Conservation (phyloP, 2,113 vertebrate genomes). For the Tauraco erythrolophus region DNA sequence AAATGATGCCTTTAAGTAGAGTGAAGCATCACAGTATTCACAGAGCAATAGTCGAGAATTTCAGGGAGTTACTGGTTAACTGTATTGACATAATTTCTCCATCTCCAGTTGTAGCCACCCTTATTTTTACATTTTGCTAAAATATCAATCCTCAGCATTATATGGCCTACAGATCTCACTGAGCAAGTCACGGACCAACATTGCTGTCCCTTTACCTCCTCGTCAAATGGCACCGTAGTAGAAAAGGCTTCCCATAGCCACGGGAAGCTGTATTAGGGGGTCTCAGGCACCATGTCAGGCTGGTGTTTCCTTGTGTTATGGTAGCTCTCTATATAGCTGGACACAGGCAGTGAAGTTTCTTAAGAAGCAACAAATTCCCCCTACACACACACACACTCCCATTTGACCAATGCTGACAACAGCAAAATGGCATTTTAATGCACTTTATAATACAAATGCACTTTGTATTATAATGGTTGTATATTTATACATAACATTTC, state of each 20-base stretch:
- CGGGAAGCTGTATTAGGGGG: not conserved
- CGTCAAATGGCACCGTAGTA: too few species aligned
- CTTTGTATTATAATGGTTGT: not conserved
- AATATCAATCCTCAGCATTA: not conserved
- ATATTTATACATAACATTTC: not conserved
- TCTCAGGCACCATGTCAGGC: accelerated
- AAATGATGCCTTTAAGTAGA: not conserved
- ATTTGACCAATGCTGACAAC: not conserved
- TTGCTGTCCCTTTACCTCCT: not conserved
- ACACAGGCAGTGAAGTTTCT: not conserved
- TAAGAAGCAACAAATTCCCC: not conserved
- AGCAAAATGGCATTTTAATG: not conserved
- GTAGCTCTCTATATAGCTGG: not conserved
- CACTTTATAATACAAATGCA: too few species aligned
- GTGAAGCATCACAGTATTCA: not conserved
- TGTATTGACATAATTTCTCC: not conserved
- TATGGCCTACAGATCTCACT: not conserved
- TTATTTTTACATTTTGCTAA: not conserved
- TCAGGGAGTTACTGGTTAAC: not conserved
- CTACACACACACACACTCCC: accelerated
- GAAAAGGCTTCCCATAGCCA: not conserved
- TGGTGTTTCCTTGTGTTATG: not conserved
- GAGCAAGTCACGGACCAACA: not conserved
- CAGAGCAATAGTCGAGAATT: not conserved
- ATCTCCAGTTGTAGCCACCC: not conserved